These are phyloP conservation scores for Papilio elwesi DNA, from an alignment of 2,888 invertebrate genomes.

Conservation along the genomic window DNA sequence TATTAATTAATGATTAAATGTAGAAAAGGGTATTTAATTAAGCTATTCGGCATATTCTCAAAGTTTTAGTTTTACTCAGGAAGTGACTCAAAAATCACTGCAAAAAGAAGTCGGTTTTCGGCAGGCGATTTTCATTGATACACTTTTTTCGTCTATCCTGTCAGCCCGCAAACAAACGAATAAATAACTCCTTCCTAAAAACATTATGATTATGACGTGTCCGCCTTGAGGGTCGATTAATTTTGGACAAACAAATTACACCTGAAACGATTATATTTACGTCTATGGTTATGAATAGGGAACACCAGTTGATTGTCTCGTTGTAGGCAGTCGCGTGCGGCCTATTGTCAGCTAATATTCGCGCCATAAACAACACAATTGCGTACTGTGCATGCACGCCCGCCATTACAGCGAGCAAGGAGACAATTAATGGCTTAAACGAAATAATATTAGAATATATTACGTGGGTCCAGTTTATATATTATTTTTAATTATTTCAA, in stretches of 20 bases:
- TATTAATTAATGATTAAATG: too few relatives aligned
- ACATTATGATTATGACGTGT: conserved; percentile 4
- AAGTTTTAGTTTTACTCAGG: too few relatives aligned
- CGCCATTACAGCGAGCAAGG: conserved; percentile 32
- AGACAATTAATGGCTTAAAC: conserved; percentile 19
- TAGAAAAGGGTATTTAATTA: too few relatives aligned
- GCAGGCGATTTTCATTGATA: too few relatives aligned
- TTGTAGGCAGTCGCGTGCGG: conserved; percentile 56
- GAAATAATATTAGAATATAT: neutral
- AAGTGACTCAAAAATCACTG: too few relatives aligned
- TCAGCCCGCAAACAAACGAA: too few relatives aligned
- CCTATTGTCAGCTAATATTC: conserved; percentile 65
- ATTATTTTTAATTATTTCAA: too few relatives aligned
- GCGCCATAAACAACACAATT: conserved; percentile 72
- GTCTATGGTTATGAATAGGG: conserved; percentile 33
- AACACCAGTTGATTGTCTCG: conserved; percentile 34
- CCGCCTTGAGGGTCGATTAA: conserved; percentile 25
- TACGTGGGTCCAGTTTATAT: too few relatives aligned
- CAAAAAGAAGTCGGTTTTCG: too few relatives aligned
- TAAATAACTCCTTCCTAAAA: neutral
- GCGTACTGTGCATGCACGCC: conserved; percentile 60
- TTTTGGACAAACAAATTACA: conserved; percentile 33
- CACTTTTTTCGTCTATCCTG: too few relatives aligned
- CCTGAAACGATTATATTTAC: conserved; percentile 29
- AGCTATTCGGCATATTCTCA: too few relatives aligned